Base-by-base conservation (phyloP, 1,140 invertebrate species). In the Papilio polytes region DNA sequence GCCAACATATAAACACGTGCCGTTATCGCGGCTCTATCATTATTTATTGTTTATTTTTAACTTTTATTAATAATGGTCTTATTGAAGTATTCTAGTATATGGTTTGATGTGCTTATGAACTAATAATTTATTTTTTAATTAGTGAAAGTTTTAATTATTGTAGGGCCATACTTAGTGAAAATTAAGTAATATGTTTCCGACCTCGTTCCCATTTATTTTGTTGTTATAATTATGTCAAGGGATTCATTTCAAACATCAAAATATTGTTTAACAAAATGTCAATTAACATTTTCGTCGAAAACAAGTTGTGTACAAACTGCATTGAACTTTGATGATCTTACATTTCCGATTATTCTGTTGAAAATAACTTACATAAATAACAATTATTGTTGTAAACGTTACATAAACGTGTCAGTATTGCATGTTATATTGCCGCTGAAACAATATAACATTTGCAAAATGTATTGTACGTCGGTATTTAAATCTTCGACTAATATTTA, bases 371-470 rank as follows among this genome's bases (percentile, higher is more conserved):
- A 22, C 22, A 15, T 63, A 63, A 63, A 63, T 63, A 63, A 63
- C 10, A 63, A 63, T 63, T 26, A 18, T 22, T 63, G 36, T 41
- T 41, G 59, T 63, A 63, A 63, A 63, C 59, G 22, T 63, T 26
- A 26, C 9, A 63, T 7, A 63, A 63, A 63, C 18, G 20, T 63
- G 26, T 63, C 59, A 63, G 0, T 22, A 31, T 4, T 63, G 1
- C 9, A 63, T 26, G 59, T 63, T 63, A 63, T 26, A 26, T 63
- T 63, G 59, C 59, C 22, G 59, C 22, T 63, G 22, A 12, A 63
- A 63, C 59, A 63, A 63, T 22, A 63, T 31, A 26, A 63, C 59
- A 63, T 63, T 63, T 63, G 59, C 9, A 26, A 63, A 9, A 63
- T 26, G 59, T 63, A 63, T 63, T 63, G 12, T 63, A 63, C 22